phyloP scores from a whole-genome alignment of 2,797 vertebrate species.

The Alosa sapidissima region DNA sequence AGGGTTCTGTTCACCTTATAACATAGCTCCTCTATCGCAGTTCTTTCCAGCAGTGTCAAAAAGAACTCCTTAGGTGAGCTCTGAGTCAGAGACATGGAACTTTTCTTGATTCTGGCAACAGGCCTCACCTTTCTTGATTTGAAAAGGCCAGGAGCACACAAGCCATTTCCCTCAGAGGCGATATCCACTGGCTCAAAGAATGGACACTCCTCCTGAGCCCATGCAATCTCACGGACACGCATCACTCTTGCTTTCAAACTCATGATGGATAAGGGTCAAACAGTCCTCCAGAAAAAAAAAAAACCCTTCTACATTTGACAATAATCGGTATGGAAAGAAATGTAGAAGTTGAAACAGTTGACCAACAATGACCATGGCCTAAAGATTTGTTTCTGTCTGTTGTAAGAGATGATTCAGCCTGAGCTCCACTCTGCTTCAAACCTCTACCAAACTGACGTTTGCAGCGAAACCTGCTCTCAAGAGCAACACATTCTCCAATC shows the following conservation, averaged over 20 bases:
- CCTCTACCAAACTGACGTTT: slow-evolving; percentile 20
- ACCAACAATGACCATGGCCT: not conserved
- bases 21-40: slow-evolving; percentile 57
- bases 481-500: slow-evolving; percentile 43
- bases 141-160: slow-evolving; percentile 68
- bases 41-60: slow-evolving; percentile 61
- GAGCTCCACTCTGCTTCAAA: slow-evolving; percentile 17
- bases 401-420: slow-evolving; percentile 31
- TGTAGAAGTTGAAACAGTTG: not conserved
- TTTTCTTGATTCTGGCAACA: slow-evolving; percentile 35
- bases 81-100: slow-evolving; percentile 57
- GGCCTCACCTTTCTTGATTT: slow-evolving; percentile 60
- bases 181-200: slow-evolving; percentile 46
- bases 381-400: not conserved
- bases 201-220: slow-evolving; percentile 69
- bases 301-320: not conserved
- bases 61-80: slow-evolving; percentile 60
- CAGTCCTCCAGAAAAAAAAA: not conserved
- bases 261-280: not conserved
- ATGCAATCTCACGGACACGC: slow-evolving; percentile 61
- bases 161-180: slow-evolving; percentile 42
- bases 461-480: slow-evolving; percentile 34
- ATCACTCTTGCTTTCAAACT: slow-evolving; percentile 63
- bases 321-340: not conserved
- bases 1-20: slow-evolving; percentile 49